phyloP scores from a whole-genome alignment of 1,140 invertebrate species.

The Apis florea region DNA sequence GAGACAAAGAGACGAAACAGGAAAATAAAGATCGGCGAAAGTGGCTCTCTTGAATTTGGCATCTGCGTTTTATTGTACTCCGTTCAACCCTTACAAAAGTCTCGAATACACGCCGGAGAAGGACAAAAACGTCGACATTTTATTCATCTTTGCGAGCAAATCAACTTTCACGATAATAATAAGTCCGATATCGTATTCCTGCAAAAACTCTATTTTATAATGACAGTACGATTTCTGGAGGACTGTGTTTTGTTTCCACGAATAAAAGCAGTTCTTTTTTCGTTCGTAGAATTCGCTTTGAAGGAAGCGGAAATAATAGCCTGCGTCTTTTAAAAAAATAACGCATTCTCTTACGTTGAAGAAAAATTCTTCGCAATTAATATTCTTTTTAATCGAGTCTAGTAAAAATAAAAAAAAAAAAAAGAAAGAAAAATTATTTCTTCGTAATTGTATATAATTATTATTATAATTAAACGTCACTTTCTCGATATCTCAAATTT shows the following conservation, averaged over 20 bases:
- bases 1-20: constrained; percentile 32
- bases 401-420: too few species aligned
- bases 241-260: not conserved
- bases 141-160: constrained; percentile 22
- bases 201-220: constrained; percentile 15
- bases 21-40: constrained; percentile 41
- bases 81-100: constrained; percentile 3
- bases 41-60: constrained; percentile 43
- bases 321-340: not conserved
- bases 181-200: constrained; percentile 14
- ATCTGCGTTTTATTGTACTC: constrained; percentile 48
- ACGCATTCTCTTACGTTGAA: too few species aligned
- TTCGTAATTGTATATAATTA: too few species aligned
- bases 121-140: constrained; percentile 13
- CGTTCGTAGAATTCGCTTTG: not conserved
- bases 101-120: not conserved
- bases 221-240: constrained; percentile 16
- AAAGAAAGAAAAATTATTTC: too few species aligned
- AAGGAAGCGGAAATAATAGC: not conserved
- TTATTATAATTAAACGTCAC: too few species aligned
- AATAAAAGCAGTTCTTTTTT: not conserved
- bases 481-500: too few species aligned
- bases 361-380: too few species aligned
- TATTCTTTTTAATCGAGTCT: too few species aligned
- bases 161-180: constrained; percentile 43